Conservation (phyloP, 2,888 invertebrate species). For the Pollenia angustigena region DNA sequence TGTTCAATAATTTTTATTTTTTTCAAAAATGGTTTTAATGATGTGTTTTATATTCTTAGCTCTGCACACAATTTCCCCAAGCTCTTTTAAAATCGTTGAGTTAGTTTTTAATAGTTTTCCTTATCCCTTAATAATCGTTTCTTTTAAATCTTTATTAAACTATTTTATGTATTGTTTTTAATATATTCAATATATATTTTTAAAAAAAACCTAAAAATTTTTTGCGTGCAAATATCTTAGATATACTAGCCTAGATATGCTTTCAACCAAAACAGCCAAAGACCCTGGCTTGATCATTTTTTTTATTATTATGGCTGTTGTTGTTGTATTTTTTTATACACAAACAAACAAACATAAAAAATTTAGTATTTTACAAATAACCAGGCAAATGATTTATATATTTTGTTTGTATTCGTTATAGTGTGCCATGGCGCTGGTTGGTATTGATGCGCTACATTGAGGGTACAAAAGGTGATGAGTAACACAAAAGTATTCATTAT, state of each 20-base stretch:
- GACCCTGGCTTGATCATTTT: slow-evolving; percentile 79
- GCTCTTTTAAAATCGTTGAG: too few species aligned
- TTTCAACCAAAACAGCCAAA: slow-evolving; percentile 81
- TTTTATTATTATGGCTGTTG: slow-evolving; percentile 32
- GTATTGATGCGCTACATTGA: slow-evolving; percentile 71
- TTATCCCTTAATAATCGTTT: neutral
- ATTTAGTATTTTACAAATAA: slow-evolving; percentile 66
- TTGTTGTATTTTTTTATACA: slow-evolving; percentile 49
- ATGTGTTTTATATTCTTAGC: too few species aligned
- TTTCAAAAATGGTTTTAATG: too few species aligned
- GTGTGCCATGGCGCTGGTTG: slow-evolving; percentile 49
- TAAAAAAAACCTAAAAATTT: slow-evolving; percentile 38
- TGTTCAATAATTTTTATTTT: too few species aligned
- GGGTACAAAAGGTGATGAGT: slow-evolving; percentile 73
- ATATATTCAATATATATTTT: slow-evolving; percentile 33
- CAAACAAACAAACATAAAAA: slow-evolving; percentile 15
- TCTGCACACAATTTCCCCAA: too few species aligned
- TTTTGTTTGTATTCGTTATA: slow-evolving; percentile 14
- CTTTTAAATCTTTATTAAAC: neutral
- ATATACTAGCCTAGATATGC: slow-evolving; percentile 83
- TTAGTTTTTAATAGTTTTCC: neutral
- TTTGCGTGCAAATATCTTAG: slow-evolving; percentile 83
- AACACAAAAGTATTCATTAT: slow-evolving; percentile 64
- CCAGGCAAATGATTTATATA: slow-evolving; percentile 69
- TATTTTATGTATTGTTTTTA: slow-evolving; percentile 20